These are phyloP conservation scores for Pilophorus perplexus DNA, from an alignment of 2,888 invertebrate species.

Conservation along the genomic window DNA sequence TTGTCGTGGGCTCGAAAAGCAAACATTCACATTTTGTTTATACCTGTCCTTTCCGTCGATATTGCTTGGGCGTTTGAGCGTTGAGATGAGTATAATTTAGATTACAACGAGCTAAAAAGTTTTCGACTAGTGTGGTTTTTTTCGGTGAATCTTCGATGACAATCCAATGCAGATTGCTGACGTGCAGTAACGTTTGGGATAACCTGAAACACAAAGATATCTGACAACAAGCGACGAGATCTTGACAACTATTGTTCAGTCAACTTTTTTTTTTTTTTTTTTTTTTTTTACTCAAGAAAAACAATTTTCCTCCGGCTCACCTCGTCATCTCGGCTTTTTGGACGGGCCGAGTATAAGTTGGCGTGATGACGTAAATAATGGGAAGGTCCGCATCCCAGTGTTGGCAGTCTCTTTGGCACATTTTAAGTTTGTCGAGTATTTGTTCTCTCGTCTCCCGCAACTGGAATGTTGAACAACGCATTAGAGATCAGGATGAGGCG, in stretches of 20 bases:
- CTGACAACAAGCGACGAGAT: no score
- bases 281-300: no score
- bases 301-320: slow-evolving; percentile 52
- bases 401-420: slow-evolving; percentile 47
- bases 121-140: slow-evolving; percentile 69
- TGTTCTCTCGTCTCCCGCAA: slow-evolving; percentile 47
- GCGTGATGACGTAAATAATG: slow-evolving; percentile 86
- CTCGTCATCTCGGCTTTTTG: slow-evolving; percentile 93
- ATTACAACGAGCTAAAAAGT: slow-evolving; percentile 66
- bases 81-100: slow-evolving; percentile 63
- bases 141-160: slow-evolving; percentile 79
- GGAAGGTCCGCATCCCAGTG: slow-evolving; percentile 57
- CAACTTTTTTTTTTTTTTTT: no score
- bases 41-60: slow-evolving; percentile 59
- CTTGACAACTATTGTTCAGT: no score
- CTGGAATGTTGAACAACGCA: no score
- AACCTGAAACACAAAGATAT: slow-evolving; percentile 64
- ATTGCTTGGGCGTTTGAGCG: slow-evolving; percentile 66
- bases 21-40: neutral
- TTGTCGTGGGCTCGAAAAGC: neutral
- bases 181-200: slow-evolving; percentile 79
- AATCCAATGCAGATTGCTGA: slow-evolving; percentile 90
- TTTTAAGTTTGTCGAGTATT: slow-evolving; percentile 45
- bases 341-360: slow-evolving; percentile 81
- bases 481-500: no score